Percentiles rank a stretch among this genome's conserved stretches.
These are phyloP conservation scores for Protonemura montana DNA, from an alignment of 2,888 invertebrate species.

Conservation along the genomic window DNA sequence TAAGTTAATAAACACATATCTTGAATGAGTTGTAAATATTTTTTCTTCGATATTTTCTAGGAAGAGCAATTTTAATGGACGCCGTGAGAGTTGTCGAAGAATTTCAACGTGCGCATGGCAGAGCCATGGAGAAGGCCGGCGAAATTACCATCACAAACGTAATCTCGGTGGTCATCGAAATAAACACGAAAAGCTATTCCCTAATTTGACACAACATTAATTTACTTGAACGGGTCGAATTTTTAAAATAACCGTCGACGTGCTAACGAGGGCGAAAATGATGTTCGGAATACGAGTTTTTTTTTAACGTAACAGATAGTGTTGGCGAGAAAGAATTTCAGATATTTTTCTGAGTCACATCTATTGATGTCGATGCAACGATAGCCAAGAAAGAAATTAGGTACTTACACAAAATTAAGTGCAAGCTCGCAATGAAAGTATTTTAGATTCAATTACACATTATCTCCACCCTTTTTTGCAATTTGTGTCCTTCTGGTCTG, in stretches of 20 bases:
- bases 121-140: background rate
- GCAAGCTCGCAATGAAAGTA: too few species aligned
- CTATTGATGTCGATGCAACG: background rate
- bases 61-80: background rate
- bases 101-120: too few species aligned
- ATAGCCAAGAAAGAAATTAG: too few species aligned
- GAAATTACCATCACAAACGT: background rate
- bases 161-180: background rate
- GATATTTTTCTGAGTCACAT: background rate
- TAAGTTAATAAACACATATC: constrained; percentile 7
- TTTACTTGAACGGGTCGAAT: background rate
- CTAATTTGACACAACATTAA: background rate
- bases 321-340: background rate
- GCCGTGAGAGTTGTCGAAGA: background rate
- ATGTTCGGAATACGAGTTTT: background rate
- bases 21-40: constrained; percentile 27
- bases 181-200: constrained; percentile 1
- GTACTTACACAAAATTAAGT: too few species aligned
- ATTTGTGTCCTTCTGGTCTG: too few species aligned
- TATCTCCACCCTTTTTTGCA: too few species aligned
- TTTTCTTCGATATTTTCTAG: background rate
- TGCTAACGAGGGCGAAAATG: background rate
- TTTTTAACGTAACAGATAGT: background rate
- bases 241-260: background rate
- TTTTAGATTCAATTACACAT: too few species aligned